phyloP scores from a whole-genome alignment of 2,797 vertebrate genomes.

The Cyprinella venusta region DNA sequence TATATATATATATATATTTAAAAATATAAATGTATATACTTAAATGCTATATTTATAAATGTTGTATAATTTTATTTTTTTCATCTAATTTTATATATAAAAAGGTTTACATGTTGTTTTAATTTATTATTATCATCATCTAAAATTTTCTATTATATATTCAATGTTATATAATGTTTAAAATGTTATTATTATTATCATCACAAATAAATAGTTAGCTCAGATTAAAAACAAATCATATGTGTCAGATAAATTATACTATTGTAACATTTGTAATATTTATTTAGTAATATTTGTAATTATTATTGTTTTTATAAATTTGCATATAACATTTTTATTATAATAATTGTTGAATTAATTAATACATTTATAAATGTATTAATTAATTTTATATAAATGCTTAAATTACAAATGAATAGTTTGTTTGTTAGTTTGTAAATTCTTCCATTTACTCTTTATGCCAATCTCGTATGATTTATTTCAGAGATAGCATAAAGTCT shows the following conservation, averaged over 20 bases:
- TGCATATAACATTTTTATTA: neutral
- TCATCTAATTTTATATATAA: neutral
- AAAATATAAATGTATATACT: too few relatives aligned
- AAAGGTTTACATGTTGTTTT: neutral
- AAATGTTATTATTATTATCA: neutral
- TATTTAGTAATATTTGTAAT: too few relatives aligned
- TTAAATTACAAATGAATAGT: neutral
- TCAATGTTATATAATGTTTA: neutral
- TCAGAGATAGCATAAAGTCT: neutral
- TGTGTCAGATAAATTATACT: neutral
- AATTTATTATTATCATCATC: neutral
- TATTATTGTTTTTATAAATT: neutral
- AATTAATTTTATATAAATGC: neutral
- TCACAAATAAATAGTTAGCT: neutral
- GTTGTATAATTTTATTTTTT: neutral
- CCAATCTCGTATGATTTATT: neutral
- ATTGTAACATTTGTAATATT: neutral
- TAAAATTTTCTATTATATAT: neutral
- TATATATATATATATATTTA: too few relatives aligned
- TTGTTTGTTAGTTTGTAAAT: neutral
- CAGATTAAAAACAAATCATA: neutral
- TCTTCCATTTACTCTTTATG: neutral
- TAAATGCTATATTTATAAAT: neutral
- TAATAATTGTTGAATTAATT: neutral
- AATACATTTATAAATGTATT: too few relatives aligned